Base-by-base conservation (phyloP, 2,113 vertebrate species). In the Archilochus colubris region DNA sequence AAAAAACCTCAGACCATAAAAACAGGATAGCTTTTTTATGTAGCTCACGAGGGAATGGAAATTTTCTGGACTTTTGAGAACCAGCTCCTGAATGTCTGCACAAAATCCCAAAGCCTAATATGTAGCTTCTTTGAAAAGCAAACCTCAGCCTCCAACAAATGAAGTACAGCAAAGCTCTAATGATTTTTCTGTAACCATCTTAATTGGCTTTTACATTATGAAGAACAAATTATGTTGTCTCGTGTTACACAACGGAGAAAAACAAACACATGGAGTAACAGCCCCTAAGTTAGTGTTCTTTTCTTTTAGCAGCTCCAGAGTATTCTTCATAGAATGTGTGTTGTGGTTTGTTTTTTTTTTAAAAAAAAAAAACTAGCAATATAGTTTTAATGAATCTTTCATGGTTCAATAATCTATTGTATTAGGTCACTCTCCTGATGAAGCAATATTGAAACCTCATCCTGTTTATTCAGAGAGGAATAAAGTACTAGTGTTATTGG, bases 381-480 rank as follows among this genome's bases (percentile, higher is more conserved):
- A 28, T 78, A 28, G 33, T 81, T 96, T 95, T 91, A 94, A 97
- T 91, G 78, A 91, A 67, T 89, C 68, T 95, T 92, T 95, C 91
- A 89, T 57, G 88, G 89, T 95, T 96, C 95, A 89, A 68, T 91
- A 79, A 94, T 30, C 86, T 86, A 81, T 74, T 94, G 30, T 58
- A 93, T 85, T 88, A 95, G 93, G 84, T 94, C 66, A 88, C 59
- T 82, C 75, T 95, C 66, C 86, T 77, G 82, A 92, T 57, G 72
- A 94, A 88, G 51, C 59, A 61, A 62, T 61, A 64, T 55, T 92
- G 16, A 2, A 88, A 92, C 88, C 83, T 94, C 91, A 94, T 92
- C 92, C 58, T 72, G 70, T 75, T 90, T 74, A 88, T 46, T 85
- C 67, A 89, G 75, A 89, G 90, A 93, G 31, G 40, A 89, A 84